Conservation (phyloP, 2,797 vertebrate genomes). For the Synaphobranchus kaupii region DNA sequence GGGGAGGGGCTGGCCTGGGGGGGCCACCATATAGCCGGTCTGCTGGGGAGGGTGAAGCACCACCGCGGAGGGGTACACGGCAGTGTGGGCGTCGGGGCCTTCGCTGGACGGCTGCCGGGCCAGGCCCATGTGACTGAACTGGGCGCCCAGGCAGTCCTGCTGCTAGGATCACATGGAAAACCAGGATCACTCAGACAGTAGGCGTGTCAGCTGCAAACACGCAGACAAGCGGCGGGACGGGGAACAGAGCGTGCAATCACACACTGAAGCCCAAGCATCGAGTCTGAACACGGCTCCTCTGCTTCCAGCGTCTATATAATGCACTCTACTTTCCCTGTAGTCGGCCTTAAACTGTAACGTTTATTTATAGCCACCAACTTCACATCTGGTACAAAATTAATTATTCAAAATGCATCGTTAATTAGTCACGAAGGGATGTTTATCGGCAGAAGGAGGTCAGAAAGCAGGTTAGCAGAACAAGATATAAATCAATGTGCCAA, state of each 20-base stretch:
- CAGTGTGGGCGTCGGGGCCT: conserved; percentile 68
- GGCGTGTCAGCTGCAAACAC: background rate
- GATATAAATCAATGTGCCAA: conserved; percentile 19
- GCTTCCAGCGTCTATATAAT: background rate
- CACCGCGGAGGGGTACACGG: conserved; percentile 82
- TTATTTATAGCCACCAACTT: conserved; percentile 47
- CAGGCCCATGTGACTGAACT: conserved; percentile 95
- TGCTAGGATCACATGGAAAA: conserved; percentile 49
- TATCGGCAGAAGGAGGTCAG: conserved; percentile 33
- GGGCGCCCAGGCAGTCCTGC: conserved; percentile 86
- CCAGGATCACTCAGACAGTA: background rate
- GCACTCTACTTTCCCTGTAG: background rate
- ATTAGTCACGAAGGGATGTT: conserved; percentile 48
- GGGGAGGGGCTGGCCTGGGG: conserved; percentile 78
- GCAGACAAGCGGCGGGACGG: background rate
- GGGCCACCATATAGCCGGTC: conserved; percentile 79
- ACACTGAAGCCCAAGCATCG: background rate
- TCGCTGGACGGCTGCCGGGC: conserved; percentile 80
- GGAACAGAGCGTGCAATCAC: background rate
- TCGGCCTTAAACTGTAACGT: conserved; percentile 1
- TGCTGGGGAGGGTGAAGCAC: conserved; percentile 83
- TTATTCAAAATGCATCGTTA: conserved; percentile 42
- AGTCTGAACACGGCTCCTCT: background rate
- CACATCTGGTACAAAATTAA: conserved; percentile 44
- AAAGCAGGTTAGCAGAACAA: conserved; percentile 40